Percentiles rank a stretch among this genome's conserved stretches.
These are phyloP conservation scores for Dolichotis patagonum DNA, from an alignment of 2,113 vertebrate species.

Conservation along the genomic window DNA sequence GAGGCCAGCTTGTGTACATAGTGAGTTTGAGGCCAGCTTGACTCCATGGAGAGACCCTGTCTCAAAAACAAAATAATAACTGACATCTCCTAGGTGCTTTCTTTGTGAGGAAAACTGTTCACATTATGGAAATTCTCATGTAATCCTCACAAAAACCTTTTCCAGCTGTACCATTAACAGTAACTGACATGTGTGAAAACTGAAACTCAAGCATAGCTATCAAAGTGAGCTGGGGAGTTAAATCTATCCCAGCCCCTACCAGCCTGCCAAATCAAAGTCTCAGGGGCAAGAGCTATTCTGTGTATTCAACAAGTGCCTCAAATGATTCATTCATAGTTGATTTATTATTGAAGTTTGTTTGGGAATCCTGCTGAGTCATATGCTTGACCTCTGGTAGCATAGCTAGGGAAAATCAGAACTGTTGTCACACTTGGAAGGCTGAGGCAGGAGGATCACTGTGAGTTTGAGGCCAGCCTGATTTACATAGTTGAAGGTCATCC, in stretches of 20 bases:
- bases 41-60: not conserved
- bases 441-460: not conserved
- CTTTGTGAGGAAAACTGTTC: not conserved
- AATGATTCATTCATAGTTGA: not conserved
- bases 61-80: not conserved
- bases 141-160: conserved; percentile 17
- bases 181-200: not conserved
- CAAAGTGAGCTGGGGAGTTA: not conserved
- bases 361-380: not conserved
- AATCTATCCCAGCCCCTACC: not conserved
- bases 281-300: not conserved
- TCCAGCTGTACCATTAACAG: not conserved
- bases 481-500: not conserved
- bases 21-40: not conserved
- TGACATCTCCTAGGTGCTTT: conserved; percentile 8
- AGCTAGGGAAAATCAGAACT: conserved; percentile 25
- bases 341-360: conserved; percentile 21
- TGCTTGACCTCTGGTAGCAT: not conserved
- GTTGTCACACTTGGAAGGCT: not conserved
- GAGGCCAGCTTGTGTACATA: not conserved
- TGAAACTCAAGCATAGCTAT: too few relatives aligned
- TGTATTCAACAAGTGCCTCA: not conserved
- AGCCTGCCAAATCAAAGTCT: not conserved
- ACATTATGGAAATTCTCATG: conserved; percentile 31
- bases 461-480: not conserved